Evolutionary conservation across 1,140 invertebrate genomes (phyloP).

Genomic region (Marisa cornuarietis): DNA sequence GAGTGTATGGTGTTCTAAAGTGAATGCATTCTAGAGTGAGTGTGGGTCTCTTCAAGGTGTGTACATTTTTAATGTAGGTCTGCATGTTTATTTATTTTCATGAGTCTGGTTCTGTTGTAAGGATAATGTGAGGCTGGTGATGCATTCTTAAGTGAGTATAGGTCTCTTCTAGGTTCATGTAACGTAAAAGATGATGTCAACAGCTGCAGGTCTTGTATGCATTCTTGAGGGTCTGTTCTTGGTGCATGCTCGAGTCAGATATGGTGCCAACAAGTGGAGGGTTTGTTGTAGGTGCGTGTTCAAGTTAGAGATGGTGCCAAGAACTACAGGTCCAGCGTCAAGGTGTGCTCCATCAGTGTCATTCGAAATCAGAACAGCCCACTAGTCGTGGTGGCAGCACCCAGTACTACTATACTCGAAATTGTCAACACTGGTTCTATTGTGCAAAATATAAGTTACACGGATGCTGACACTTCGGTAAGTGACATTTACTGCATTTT

Average conservation of each 20-base stretch:
- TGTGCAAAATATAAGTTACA: too few relatives aligned
- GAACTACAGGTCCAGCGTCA: conserved; percentile 73
- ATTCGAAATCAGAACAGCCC: conserved; percentile 37
- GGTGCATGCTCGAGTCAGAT: neutral
- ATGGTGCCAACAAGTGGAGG: conserved; percentile 28
- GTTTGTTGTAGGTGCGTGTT: neutral
- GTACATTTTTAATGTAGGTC: too few relatives aligned
- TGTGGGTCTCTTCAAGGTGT: too few relatives aligned
- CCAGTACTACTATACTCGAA: conserved; percentile 32
- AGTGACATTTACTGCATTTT: too few relatives aligned
- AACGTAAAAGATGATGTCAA: conserved; percentile 22
- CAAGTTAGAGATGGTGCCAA: conserved; percentile 26
- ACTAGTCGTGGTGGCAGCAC: conserved; percentile 17
- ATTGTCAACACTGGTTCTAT: conserved; percentile 21
- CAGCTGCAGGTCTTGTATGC: neutral
- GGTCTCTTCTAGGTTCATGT: neutral
- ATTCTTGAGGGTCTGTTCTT: neutral
- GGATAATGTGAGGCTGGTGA: neutral
- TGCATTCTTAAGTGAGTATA: neutral
- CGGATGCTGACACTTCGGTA: too few relatives aligned
- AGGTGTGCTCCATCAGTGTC: conserved; percentile 67
- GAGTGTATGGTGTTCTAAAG: too few relatives aligned
- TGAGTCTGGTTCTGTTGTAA: too few relatives aligned
- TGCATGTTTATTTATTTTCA: too few relatives aligned
- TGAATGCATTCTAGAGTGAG: too few relatives aligned